Conservation (phyloP, 2,888 invertebrate genomes). For the Eupithecia tripunctaria region DNA sequence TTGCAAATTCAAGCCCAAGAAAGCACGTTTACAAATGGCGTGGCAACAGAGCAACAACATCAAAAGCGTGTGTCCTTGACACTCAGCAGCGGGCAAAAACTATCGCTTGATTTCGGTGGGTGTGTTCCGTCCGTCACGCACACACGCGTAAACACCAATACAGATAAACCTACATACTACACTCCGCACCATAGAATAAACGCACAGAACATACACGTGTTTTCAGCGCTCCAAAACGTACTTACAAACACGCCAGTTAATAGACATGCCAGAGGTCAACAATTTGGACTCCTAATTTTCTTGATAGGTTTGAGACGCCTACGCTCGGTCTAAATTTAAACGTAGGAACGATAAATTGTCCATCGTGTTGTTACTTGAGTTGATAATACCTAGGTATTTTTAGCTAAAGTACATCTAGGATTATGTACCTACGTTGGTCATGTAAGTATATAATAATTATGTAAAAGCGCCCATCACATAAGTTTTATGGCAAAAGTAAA, state of each 20-base stretch:
- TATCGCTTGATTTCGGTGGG: constrained; percentile 78
- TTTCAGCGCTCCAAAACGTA: not conserved
- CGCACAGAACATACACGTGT: constrained; percentile 32
- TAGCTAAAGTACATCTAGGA: not conserved
- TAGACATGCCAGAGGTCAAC: constrained; percentile 45
- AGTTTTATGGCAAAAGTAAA: constrained; percentile 5
- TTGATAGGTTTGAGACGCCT: constrained; percentile 39
- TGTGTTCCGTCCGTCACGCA: constrained; percentile 64
- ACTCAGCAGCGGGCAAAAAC: constrained; percentile 79
- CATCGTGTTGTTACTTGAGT: not conserved
- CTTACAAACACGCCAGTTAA: constrained; percentile 34
- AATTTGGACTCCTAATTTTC: constrained; percentile 44
- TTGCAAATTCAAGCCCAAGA: constrained; percentile 37
- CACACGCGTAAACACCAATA: constrained; percentile 47
- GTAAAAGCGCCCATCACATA: not conserved
- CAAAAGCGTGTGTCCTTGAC: constrained; percentile 75
- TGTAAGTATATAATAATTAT: not conserved
- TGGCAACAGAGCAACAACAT: constrained; percentile 73
- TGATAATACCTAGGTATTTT: not conserved
- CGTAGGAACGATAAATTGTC: constrained; percentile 16
- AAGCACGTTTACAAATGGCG: constrained; percentile 46
- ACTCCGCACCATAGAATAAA: constrained; percentile 59
- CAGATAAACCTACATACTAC: not conserved
- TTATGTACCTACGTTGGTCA: not conserved
- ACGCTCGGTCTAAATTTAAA: constrained; percentile 43